Conservation (phyloP, 2,888 invertebrate species). For the Saturnia pavonia region DNA sequence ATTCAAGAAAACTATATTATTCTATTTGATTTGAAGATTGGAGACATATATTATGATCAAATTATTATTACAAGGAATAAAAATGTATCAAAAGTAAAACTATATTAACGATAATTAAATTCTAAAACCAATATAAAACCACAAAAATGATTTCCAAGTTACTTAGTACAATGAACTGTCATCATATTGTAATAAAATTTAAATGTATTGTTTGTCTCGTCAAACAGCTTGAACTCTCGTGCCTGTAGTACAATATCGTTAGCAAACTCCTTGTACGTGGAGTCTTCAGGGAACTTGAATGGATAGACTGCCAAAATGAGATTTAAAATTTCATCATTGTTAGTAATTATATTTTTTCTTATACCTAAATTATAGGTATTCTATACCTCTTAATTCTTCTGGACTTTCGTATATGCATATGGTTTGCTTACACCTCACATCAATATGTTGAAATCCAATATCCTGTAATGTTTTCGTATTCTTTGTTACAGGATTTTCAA, state of each 20-base stretch:
- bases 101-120: no score
- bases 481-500: slow-evolving; percentile 1
- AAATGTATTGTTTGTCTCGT: neutral
- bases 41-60: no score
- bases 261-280: neutral
- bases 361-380: neutral
- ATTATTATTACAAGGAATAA: no score
- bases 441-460: neutral
- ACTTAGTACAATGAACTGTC: neutral
- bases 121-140: neutral
- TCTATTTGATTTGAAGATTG: no score
- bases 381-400: slow-evolving; percentile 4
- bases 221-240: neutral
- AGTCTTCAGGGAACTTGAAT: neutral
- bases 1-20: no score
- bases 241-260: neutral
- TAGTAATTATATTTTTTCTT: neutral
- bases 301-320: slow-evolving; percentile 1
- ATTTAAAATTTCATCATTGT: neutral
- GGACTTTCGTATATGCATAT: slow-evolving; percentile 3
- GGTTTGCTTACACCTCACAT: neutral
- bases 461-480: neutral
- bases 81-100: no score
- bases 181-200: neutral
- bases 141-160: neutral